Evolutionary conservation across 2,888 invertebrate genomes (phyloP).

Genomic region (Tenthredo amoena): DNA sequence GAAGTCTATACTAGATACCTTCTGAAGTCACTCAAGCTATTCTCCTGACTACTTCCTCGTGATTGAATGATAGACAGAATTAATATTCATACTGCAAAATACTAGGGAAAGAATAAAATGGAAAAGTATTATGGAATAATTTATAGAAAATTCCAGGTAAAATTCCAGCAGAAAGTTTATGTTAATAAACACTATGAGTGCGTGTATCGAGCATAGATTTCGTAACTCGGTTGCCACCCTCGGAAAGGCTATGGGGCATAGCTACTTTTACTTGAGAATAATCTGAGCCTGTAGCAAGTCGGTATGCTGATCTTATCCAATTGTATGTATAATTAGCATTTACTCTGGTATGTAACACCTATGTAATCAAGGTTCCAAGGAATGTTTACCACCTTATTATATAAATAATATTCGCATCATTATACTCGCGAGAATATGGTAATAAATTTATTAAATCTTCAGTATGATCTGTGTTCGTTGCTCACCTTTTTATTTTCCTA

Average conservation of each 20-base stretch:
- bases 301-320: conserved; percentile 17
- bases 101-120: neutral
- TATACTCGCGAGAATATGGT: neutral
- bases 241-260: neutral
- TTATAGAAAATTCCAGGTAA: neutral
- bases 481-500: neutral
- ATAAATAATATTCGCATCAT: conserved; percentile 16
- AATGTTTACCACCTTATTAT: neutral
- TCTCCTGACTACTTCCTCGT: neutral
- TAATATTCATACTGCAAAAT: neutral
- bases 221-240: conserved; percentile 21
- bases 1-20: neutral
- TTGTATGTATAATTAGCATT: conserved; percentile 16
- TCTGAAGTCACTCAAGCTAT: neutral
- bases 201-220: neutral
- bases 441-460: neutral
- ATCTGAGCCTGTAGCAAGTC: neutral
- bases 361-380: neutral
- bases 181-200: neutral
- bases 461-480: neutral
- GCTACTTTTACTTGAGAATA: conserved; percentile 23
- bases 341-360: conserved; percentile 35
- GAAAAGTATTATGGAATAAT: neutral
- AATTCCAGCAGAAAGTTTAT: neutral
- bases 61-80: neutral